Base-by-base conservation (phyloP, 2,888 invertebrate genomes). In the Lasiommata megera region DNA sequence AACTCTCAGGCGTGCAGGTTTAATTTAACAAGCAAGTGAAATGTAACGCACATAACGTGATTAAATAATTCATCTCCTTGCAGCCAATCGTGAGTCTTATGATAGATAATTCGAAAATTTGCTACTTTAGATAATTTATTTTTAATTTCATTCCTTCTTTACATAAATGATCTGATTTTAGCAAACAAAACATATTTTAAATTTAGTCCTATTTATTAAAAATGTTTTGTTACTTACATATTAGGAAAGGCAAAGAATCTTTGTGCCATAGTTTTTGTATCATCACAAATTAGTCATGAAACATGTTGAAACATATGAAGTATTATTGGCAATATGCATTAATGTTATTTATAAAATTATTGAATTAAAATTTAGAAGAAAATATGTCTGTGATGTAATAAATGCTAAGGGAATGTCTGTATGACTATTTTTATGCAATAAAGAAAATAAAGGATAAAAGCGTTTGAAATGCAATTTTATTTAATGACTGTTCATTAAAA, bases 381-480 rank as follows among this genome's bases (percentile, higher is more conserved):
- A 75, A 80, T 72, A 69, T 80, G 77, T 80, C 84, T 84, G 84
- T 84, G 84, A 84, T 84, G 76, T 78, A 77, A 73, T 77, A 73
- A 75, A 70, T 40, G 28, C 28, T 60, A 57, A 54, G 57, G 18
- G 40, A 51, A 44, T 18, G 12, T 40, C 8, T 34, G 28, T 34
- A 46, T 44, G n/a, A 48, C 17, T 50, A 28, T 44, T 28, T n/a
- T 56, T 41, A 54, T 37, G 3, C 6, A 37, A 37, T 18, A 54
- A 48, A 51, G 56, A 59, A 56, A 60, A 50, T 43, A 48, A 48
- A 28, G 14, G 31, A 53, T 37, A 56, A 50, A 62, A 60, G 48
- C 52, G 48, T 51, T 48, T 59, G 61, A 60, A 61, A 62, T 53
- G 43, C 63, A 56, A 61, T 56, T 60, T 56, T 66, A 56, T 58